Conservation (phyloP, 2,113 vertebrate species). For the Antennarius striatus region DNA sequence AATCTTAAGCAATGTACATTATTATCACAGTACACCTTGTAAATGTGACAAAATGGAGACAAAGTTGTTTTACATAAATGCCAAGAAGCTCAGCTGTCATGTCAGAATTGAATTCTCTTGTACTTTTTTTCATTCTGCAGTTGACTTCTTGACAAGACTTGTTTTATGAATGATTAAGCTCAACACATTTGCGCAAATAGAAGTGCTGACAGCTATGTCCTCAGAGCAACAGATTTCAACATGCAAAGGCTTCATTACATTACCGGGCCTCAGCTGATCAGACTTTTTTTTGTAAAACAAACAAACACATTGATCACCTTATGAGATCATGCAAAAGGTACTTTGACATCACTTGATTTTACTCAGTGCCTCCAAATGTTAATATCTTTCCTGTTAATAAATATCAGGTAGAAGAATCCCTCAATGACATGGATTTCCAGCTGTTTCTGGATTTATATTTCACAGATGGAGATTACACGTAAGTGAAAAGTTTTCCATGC, state of each 20-base stretch:
- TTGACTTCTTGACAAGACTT: background rate
- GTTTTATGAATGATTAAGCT: background rate
- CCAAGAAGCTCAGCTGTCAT: background rate
- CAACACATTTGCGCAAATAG: no score
- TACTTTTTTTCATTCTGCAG: background rate
- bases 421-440: conserved; percentile 95
- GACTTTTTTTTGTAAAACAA: no score
- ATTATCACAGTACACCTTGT: no score
- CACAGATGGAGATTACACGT: conserved; percentile 98
- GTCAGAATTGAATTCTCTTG: background rate
- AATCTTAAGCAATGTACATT: no score
- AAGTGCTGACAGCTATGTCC: conserved; percentile 8
- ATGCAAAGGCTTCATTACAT: background rate
- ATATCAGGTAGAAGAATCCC: conserved; percentile 91
- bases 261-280: background rate
- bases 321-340: no score
- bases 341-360: background rate
- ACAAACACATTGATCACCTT: no score
- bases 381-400: conserved; percentile 51
- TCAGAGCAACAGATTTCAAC: background rate
- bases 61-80: background rate
- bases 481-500: conserved; percentile 72
- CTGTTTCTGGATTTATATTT: conserved; percentile 94
- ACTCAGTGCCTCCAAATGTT: background rate
- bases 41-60: background rate